Evolutionary conservation across 2,888 invertebrate genomes (phyloP).

Genomic region (Tolmerus cingulatus): DNA sequence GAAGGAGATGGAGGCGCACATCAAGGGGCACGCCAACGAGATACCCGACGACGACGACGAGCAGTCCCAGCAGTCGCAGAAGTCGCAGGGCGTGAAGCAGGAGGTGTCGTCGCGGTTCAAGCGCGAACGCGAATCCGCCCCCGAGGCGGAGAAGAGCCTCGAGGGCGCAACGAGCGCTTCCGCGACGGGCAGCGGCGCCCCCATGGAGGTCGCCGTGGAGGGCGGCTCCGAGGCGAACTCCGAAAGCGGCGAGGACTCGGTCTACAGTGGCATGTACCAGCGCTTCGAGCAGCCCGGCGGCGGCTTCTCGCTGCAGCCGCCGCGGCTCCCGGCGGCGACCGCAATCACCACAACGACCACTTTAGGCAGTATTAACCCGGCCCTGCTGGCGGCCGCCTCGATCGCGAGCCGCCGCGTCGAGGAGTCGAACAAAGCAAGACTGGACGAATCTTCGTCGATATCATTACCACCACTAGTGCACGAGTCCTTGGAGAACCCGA

Average conservation of each 20-base stretch:
- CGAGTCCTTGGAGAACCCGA: constrained; percentile 46
- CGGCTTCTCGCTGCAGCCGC: constrained; percentile 42
- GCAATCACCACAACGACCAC: constrained; percentile 1
- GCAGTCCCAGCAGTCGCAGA: constrained; percentile 51
- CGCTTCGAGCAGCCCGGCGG: constrained; percentile 48
- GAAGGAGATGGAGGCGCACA: constrained; percentile 90
- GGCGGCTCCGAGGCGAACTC: constrained; percentile 50
- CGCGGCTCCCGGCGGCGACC: neutral
- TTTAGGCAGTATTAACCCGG: constrained; percentile 60
- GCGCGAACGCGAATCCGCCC: constrained; percentile 44
- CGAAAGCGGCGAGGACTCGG: constrained; percentile 47
- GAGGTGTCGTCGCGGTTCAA: constrained; percentile 2
- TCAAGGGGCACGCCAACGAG: constrained; percentile 76
- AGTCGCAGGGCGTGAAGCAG: constrained; percentile 50
- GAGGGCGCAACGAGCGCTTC: constrained; percentile 58
- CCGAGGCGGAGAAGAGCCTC: constrained; percentile 58
- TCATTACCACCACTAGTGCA: constrained; percentile 47
- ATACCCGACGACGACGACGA: constrained; percentile 66
- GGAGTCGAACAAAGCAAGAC: constrained; percentile 54
- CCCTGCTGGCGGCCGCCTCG: constrained; percentile 60
- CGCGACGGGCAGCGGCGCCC: constrained; percentile 45
- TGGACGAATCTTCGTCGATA: constrained; percentile 49
- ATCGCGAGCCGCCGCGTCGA: constrained; percentile 57
- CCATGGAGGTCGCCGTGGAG: constrained; percentile 48
- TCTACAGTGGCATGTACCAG: constrained; percentile 50